Evolutionary conservation across 2,888 invertebrate species (phyloP).

Genomic region (Heteropelma amictum): DNA sequence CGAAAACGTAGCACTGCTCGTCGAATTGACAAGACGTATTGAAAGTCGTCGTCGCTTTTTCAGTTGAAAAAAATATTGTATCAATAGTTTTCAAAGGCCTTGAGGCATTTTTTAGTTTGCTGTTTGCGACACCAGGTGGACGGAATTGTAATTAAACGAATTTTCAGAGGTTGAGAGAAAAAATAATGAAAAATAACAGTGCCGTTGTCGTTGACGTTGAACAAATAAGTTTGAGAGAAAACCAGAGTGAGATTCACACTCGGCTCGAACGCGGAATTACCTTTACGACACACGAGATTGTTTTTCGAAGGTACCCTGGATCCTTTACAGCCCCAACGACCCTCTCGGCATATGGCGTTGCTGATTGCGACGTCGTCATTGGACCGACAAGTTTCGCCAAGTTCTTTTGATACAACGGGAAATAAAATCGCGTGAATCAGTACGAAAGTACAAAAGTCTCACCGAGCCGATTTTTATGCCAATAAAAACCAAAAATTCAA

Average conservation of each 20-base stretch:
- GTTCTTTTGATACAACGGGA: conserved; percentile 58
- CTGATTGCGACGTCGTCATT: conserved; percentile 44
- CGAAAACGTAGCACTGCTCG: conserved; percentile 68
- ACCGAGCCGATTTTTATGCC: too few relatives aligned
- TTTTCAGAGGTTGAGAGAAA: not conserved
- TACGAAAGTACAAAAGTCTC: too few relatives aligned
- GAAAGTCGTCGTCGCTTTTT: conserved; percentile 59
- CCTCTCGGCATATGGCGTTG: conserved; percentile 62
- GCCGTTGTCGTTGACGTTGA: too few relatives aligned
- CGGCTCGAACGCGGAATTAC: too few relatives aligned
- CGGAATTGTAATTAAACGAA: not conserved
- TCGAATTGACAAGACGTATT: conserved; percentile 57
- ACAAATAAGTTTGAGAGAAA: too few relatives aligned
- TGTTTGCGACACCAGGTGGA: too few relatives aligned
- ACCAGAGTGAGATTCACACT: too few relatives aligned
- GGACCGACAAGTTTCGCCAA: conserved; percentile 65
- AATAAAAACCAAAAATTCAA: too few relatives aligned
- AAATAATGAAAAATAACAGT: too few relatives aligned
- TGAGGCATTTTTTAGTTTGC: too few relatives aligned
- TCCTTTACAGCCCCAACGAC: conserved; percentile 63
- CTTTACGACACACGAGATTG: conserved; percentile 65
- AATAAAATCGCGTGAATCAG: too few relatives aligned
- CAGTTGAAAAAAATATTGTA: not conserved
- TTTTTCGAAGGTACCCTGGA: conserved; percentile 57
- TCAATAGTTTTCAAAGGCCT: too few relatives aligned